Conservation (phyloP, 2,113 vertebrate genomes). For the Columba janthina region DNA sequence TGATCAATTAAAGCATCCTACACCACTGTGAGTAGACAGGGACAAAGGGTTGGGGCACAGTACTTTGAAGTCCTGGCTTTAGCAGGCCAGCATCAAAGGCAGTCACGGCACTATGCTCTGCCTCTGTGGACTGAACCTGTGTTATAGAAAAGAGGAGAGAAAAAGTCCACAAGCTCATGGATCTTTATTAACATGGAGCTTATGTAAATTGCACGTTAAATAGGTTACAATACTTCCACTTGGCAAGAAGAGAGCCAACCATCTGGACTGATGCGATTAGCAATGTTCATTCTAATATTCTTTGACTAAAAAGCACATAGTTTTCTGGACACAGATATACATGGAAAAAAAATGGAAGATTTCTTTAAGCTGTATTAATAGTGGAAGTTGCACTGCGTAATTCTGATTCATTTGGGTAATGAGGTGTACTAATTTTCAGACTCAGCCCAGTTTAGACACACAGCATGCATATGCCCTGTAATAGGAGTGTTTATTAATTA, state of each 20-base stretch:
- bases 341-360: conserved; percentile 25
- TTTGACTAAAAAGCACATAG: conserved; percentile 55
- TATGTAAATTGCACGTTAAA: conserved; percentile 66
- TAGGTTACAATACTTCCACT: conserved; percentile 60
- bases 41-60: neutral
- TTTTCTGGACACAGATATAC: conserved; percentile 40
- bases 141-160: neutral
- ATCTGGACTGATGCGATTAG: conserved; percentile 74
- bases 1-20: neutral
- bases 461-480: conserved; percentile 63
- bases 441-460: conserved; percentile 47
- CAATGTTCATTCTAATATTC: conserved; percentile 66
- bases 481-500: conserved; percentile 70
- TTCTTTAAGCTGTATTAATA: conserved; percentile 63
- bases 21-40: neutral
- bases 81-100: neutral
- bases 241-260: conserved; percentile 63
- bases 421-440: conserved; percentile 56
- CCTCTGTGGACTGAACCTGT: neutral
- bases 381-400: conserved; percentile 29
- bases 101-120: neutral
- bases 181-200: conserved; percentile 58
- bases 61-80: neutral
- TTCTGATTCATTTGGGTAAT: conserved; percentile 66
- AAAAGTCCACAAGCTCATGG: conserved; percentile 22